Evolutionary conservation across 1,140 invertebrate species (phyloP), one percentile per base, ranked within the genome.

Genomic region (Leptinotarsa texana): DNA sequence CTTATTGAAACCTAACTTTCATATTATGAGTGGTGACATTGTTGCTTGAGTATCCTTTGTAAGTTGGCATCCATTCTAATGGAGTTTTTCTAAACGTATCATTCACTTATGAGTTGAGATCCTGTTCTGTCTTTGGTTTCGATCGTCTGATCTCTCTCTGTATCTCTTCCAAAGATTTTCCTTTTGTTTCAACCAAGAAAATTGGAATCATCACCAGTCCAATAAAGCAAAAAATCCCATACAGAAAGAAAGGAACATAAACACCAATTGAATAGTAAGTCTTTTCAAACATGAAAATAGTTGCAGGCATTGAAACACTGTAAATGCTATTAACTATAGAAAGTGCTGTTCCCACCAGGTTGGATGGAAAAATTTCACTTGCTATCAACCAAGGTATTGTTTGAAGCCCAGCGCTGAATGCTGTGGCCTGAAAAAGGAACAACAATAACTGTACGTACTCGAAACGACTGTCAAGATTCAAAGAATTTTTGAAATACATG

Each of bases 161-260:
- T 66, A 84, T 83, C 67, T 84, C 82, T 74, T 91, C 90, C 65
- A 94, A 88, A 1, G 91, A 90, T 82, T 93, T 93, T 6, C 92
- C 92, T 86, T 95, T 95, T 0, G 94, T 96, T 85, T 96, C 94
- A 0, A 93, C 93, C 22, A 95, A 86, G 63, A 88, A 87, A 3
- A 88, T 83, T 17, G 91, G 85, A 67, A 91, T 88, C 78, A 91
- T 93, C 17, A 92, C 74, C 3, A 90, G 81, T 4, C 91, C 88
- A 1, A 90, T 66, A 1, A 90, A 79, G 48, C 91, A 92, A 77
- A 92, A 88, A 6, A 89, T 82, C 1, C 92, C 86, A 84, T 96
- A 96, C 15, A 91, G 82, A 87, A 89, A 92, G 84, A 93, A 95
- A 62, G 92, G 89, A 73, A 89, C 90, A 81, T 93, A 91, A 49